These are phyloP conservation scores for Oncorhynchus mykiss DNA, from an alignment of 2,113 vertebrate genomes.

Conservation along the genomic window DNA sequence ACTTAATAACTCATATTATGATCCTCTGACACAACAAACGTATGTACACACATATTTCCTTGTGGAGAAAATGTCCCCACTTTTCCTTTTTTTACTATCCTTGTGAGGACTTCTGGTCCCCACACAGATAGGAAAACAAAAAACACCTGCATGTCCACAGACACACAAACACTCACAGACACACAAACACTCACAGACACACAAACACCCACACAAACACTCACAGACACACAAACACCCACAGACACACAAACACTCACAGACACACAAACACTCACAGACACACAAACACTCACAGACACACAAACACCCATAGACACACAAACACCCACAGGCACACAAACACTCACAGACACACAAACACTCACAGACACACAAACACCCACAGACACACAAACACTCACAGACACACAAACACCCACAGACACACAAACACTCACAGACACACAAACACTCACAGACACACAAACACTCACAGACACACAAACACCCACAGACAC, in stretches of 20 bases:
- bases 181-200: neutral
- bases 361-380: neutral
- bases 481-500: neutral
- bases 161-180: neutral
- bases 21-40: neutral
- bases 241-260: neutral
- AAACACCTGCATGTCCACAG: no score
- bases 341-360: neutral
- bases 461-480: neutral
- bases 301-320: neutral
- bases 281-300: neutral
- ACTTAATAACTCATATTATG: constrained; percentile 20
- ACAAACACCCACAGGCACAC: neutral
- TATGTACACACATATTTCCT: neutral
- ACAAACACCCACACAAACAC: neutral
- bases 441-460: neutral
- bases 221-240: neutral
- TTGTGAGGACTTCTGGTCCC: no score
- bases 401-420: neutral
- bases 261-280: neutral
- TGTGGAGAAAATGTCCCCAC: no score
- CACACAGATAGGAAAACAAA: no score
- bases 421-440: neutral
- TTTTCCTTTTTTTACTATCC: no score
- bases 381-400: neutral